Evolutionary conservation across 2,888 invertebrate species (phyloP), one percentile per base, ranked within the genome.

Genomic region (Melieria omissa): DNA sequence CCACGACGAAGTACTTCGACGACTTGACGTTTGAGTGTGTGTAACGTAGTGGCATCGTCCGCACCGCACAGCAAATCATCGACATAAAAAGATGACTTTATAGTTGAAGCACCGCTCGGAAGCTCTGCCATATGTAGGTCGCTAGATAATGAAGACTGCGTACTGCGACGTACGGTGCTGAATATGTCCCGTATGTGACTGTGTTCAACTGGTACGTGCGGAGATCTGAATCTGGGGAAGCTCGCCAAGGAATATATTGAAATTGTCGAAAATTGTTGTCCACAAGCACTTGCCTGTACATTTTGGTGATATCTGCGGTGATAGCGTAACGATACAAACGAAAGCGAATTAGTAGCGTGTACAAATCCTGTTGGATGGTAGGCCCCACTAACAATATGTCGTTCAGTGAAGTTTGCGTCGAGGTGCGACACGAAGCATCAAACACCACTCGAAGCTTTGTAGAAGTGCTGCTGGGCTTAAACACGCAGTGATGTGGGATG

Each of bases 341-440:
- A 69, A 69, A 69, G n/a, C 45, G 12, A 8, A 69, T 4, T 10
- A 69, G 6, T 44, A 72, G 73, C 5, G 52, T 67, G 4, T 67
- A 62, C n/a, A 71, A 52, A 47, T 73, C 73, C 52, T 70, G 65
- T 49, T 67, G 71, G 49, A 72, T 74, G 7, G 70, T 73, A 29
- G 75, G 65, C 1, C 73, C 73, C 45, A 72, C 70, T 62, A 72
- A 67, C 10, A 70, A 52, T 45, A 71, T 64, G 62, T 75, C 47
- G 54, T 75, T 75, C 29, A 73, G 52, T 0, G 70, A 70, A n/a
- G 47, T 49, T 42, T 47, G 46, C 10, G 58, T 57, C 0, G 47
- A 44, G 12, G 64, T 70, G 12, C 52, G 57, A n/a, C 58, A 57
- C 10, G 72, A 73, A 12, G 71, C 72, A 69, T 73, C 72, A 58